A percentile compares a stretch with the other conserved stretches of the same genome.
phyloP scores from a whole-genome alignment of 2,113 vertebrate species.

The Callorhinus ursinus region DNA sequence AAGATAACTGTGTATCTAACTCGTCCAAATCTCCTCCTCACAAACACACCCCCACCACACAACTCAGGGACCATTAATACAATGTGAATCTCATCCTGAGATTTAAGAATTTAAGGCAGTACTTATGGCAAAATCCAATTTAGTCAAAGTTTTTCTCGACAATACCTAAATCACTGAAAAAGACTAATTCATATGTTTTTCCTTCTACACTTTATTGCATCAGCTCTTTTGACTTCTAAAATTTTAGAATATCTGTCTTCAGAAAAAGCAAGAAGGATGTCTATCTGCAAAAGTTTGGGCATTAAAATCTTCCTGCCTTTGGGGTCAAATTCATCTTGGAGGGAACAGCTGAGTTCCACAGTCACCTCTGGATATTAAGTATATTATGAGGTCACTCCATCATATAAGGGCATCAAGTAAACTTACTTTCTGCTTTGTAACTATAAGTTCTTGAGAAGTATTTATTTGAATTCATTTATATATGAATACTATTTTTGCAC shows the following conservation, averaged over 20 bases:
- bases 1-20: not conserved
- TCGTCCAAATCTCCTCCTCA: not conserved
- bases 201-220: not conserved
- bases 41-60: not conserved
- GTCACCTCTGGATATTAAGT: not conserved
- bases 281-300: not conserved
- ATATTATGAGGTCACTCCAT: not conserved
- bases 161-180: conserved; percentile 6
- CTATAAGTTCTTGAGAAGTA: not conserved
- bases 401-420: not conserved
- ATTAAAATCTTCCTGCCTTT: not conserved
- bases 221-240: not conserved
- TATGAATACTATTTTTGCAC: not conserved
- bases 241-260: not conserved
- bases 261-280: not conserved
- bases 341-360: not conserved
- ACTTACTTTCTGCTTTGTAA: not conserved
- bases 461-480: not conserved
- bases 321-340: not conserved
- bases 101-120: not conserved
- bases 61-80: not conserved
- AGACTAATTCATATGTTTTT: not conserved
- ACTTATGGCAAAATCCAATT: not conserved
- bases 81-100: not conserved
- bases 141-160: not conserved